Conservation (phyloP, 2,113 vertebrate species). For the Vulpes ferrilata region DNA sequence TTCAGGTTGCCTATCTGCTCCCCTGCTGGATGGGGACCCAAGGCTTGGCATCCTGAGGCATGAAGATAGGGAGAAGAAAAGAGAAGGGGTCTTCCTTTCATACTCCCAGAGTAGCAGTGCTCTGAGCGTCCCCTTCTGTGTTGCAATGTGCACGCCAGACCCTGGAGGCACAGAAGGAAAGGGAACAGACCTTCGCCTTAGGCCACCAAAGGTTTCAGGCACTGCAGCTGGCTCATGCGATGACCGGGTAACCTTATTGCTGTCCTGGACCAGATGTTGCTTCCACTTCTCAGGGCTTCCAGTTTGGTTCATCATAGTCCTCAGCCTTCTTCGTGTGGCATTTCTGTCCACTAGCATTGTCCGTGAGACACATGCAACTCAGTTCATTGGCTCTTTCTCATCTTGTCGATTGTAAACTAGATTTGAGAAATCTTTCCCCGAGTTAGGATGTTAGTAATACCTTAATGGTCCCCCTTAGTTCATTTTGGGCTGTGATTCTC, state of each 20-base stretch:
- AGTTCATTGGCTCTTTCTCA: not conserved
- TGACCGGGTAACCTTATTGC: not conserved
- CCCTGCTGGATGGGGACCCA: not conserved
- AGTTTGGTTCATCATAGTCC: not conserved
- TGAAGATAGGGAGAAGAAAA: not conserved
- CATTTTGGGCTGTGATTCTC: not conserved
- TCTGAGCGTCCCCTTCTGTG: not conserved
- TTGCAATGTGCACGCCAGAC: fast-evolving
- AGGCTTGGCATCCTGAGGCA: not conserved
- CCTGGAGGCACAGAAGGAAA: not conserved
- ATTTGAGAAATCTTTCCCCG: constrained; percentile 1
- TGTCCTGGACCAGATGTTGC: not conserved
- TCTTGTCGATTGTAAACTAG: not conserved
- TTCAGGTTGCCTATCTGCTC: not conserved
- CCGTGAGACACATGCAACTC: not conserved
- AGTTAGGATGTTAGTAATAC: not conserved
- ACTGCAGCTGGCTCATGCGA: fast-evolving
- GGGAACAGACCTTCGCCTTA: not conserved
- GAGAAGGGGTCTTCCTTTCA: not conserved
- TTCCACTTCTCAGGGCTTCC: not conserved
- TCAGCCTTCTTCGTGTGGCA: not conserved
- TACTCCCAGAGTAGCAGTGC: not conserved
- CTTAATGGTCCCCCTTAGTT: not conserved
- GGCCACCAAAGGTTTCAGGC: not conserved
- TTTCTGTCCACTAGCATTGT: not conserved